These are phyloP conservation scores for Mesembrinibis cayennensis DNA, from an alignment of 2,113 vertebrate genomes.

Conservation along the genomic window DNA sequence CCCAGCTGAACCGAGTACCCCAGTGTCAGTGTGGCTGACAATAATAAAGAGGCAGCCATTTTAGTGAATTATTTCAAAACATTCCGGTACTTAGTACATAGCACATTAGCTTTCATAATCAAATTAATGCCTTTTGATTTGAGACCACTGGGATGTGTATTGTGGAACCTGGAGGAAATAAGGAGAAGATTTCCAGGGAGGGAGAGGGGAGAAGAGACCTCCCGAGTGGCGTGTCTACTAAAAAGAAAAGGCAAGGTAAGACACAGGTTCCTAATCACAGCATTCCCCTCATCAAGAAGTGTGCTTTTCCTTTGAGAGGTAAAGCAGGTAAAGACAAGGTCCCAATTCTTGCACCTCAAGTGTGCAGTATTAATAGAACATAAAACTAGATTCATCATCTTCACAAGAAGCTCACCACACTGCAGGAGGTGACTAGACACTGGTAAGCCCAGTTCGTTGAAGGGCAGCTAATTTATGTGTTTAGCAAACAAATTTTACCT, in stretches of 20 bases:
- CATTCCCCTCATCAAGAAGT: not conserved
- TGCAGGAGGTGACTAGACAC: not conserved
- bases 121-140: slow-evolving; percentile 21
- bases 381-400: not conserved
- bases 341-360: not conserved
- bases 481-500: not conserved
- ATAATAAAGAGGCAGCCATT: slow-evolving; percentile 6
- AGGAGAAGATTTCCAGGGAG: not conserved
- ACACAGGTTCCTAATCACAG: not conserved
- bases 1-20: not conserved
- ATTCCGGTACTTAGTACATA: not conserved
- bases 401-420: not conserved
- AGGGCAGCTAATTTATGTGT: not conserved
- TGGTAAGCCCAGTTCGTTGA: not conserved
- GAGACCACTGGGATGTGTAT: not conserved
- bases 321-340: not conserved
- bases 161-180: not conserved
- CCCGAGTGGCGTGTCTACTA: rapidly evolving
- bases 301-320: not conserved
- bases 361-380: not conserved
- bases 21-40: not conserved
- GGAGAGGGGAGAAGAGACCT: not conserved
- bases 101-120: slow-evolving; percentile 1
- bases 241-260: not conserved
- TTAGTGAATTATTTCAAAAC: not conserved